Percentiles rank a stretch among this genome's conserved stretches.
Conservation (phyloP, 1,140 invertebrate genomes). For the Cotesia vestalis region DNA sequence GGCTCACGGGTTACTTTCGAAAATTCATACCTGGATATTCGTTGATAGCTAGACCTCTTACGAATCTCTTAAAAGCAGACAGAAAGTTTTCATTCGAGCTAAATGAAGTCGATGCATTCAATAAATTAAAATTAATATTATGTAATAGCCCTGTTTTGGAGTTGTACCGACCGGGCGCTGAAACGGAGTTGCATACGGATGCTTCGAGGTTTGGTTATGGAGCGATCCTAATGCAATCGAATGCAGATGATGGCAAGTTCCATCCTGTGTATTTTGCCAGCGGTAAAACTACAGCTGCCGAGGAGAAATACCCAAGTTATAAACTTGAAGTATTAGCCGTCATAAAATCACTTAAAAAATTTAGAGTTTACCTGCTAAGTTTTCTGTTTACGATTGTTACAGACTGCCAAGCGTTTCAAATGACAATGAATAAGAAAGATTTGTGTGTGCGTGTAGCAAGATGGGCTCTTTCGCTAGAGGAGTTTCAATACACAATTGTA, state of each 20-base stretch:
- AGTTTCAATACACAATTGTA: neutral
- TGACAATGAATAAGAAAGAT: neutral
- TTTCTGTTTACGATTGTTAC: neutral
- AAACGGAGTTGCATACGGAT: too few relatives aligned
- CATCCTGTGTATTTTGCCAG: slow-evolving; percentile 11
- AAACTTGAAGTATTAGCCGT: neutral
- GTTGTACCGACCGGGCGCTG: too few relatives aligned
- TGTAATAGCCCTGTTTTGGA: too few relatives aligned
- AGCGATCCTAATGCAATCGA: slow-evolving; percentile 33
- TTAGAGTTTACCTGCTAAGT: neutral
- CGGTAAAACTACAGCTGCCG: slow-evolving; percentile 2
- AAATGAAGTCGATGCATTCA: too few relatives aligned
- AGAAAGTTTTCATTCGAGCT: too few relatives aligned
- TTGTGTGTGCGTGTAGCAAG: neutral
- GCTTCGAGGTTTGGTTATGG: neutral
- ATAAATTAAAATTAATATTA: too few relatives aligned
- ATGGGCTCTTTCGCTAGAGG: neutral
- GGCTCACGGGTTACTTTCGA: too few relatives aligned
- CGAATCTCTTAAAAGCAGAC: too few relatives aligned
- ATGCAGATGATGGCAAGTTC: neutral
- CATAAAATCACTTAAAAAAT: neutral
- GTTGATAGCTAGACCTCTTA: too few relatives aligned
- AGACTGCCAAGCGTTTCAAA: neutral
- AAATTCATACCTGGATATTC: too few relatives aligned
- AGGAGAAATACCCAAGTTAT: neutral